Evolutionary conservation across 2,888 invertebrate species (phyloP).

Genomic region (Spatulosminthurus flaviceps): DNA sequence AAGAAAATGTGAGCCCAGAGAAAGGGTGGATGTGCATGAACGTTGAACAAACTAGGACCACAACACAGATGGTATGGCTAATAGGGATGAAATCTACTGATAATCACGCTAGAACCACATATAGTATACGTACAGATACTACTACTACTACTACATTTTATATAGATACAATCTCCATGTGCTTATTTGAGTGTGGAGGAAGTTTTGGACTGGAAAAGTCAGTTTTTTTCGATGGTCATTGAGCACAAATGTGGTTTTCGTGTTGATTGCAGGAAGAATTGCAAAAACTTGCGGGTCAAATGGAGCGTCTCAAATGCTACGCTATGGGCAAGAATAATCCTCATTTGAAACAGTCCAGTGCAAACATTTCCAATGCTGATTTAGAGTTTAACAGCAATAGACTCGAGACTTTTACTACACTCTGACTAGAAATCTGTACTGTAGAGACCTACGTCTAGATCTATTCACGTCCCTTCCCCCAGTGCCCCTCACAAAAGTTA

Average conservation of each 20-base stretch:
- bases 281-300: conserved; percentile 88
- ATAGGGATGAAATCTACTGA: no score
- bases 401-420: conserved; percentile 55
- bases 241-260: conserved; percentile 10
- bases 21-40: no score
- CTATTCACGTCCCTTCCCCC: neutral
- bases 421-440: conserved; percentile 55
- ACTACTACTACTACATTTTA: no score
- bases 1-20: no score
- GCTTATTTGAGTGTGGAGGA: neutral
- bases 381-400: conserved; percentile 54
- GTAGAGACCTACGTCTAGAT: conserved; percentile 32
- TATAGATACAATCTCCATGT: conserved; percentile 1
- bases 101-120: neutral
- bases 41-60: no score
- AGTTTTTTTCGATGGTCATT: conserved; percentile 19
- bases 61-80: no score
- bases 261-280: conserved; percentile 79
- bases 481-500: no score
- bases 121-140: neutral
- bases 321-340: conserved; percentile 93
- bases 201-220: conserved; percentile 1
- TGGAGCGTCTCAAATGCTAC: conserved; percentile 93
- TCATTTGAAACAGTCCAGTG: conserved; percentile 74
- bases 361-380: conserved; percentile 52